Conservation (phyloP, 2,797 vertebrate species). For the Sebastes alutus region DNA sequence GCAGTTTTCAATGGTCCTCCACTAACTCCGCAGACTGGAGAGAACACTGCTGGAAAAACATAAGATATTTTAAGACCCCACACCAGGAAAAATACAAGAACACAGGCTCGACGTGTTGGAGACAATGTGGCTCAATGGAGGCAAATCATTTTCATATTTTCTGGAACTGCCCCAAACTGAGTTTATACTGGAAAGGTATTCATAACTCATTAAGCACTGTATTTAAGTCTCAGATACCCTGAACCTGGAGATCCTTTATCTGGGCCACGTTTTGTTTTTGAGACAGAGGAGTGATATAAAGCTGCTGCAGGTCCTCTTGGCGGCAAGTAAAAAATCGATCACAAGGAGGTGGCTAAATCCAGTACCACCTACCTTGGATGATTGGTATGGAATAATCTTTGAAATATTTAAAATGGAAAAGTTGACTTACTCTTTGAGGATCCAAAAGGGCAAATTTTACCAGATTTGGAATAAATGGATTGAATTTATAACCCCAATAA, state of each 20-base stretch:
- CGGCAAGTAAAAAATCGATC: background rate
- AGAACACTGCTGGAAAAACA: background rate
- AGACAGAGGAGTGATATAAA: background rate
- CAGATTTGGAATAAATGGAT: background rate
- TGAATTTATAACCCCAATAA: background rate
- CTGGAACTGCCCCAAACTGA: background rate
- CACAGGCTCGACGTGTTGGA: background rate
- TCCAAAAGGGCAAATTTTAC: background rate
- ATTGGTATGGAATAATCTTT: background rate
- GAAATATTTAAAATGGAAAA: constrained; percentile 4
- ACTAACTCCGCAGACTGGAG: background rate
- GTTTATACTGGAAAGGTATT: background rate
- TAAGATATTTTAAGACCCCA: background rate
- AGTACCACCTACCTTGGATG: background rate
- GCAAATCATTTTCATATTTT: background rate
- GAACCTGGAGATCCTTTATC: background rate
- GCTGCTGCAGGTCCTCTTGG: background rate
- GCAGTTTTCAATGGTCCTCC: no score
- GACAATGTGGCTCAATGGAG: background rate
- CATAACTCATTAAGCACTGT: no score
- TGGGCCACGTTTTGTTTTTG: no score
- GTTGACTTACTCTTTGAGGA: background rate
- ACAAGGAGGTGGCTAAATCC: background rate
- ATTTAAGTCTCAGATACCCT: no score
- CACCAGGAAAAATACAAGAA: background rate